These are phyloP conservation scores for Nebria salina DNA, from an alignment of 2,888 invertebrate species.

Conservation along the genomic window DNA sequence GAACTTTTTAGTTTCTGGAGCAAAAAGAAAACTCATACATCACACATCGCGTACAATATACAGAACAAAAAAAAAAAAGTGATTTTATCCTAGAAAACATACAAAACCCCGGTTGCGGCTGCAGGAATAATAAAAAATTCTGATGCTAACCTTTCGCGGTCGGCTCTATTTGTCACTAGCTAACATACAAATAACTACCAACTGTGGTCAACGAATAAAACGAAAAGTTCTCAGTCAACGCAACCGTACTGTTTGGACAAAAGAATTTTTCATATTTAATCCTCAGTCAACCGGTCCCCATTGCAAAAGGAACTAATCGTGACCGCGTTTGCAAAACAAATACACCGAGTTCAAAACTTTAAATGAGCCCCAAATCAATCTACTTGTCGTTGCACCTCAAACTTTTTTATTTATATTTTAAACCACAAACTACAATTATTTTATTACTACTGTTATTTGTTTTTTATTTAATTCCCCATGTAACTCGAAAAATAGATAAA, in stretches of 20 bases:
- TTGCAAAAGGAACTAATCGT: not conserved
- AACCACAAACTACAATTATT: not conserved
- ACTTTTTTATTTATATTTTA: not conserved
- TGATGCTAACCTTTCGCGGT: not conserved
- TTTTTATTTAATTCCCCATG: too few species aligned
- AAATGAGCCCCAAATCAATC: constrained; percentile 2
- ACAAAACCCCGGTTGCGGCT: not conserved
- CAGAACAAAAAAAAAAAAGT: too few species aligned
- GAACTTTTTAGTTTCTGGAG: not conserved
- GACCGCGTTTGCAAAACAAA: not conserved
- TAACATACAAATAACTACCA: constrained; percentile 10
- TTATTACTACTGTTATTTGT: too few species aligned
- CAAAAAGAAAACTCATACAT: not conserved
- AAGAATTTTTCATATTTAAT: constrained; percentile 5
- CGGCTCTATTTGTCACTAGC: constrained; percentile 12
- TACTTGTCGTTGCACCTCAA: not conserved
- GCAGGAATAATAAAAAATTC: not conserved
- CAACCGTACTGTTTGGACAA: not conserved
- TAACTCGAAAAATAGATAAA: too few species aligned
- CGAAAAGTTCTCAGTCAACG: not conserved
- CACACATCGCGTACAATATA: not conserved
- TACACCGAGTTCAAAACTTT: constrained; percentile 11
- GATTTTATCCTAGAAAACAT: not conserved
- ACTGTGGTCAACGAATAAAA: constrained; percentile 13
- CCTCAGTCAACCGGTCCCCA: not conserved